Evolutionary conservation across 1,140 invertebrate species (phyloP).

Genomic region (Caenorhabditis brenneri): DNA sequence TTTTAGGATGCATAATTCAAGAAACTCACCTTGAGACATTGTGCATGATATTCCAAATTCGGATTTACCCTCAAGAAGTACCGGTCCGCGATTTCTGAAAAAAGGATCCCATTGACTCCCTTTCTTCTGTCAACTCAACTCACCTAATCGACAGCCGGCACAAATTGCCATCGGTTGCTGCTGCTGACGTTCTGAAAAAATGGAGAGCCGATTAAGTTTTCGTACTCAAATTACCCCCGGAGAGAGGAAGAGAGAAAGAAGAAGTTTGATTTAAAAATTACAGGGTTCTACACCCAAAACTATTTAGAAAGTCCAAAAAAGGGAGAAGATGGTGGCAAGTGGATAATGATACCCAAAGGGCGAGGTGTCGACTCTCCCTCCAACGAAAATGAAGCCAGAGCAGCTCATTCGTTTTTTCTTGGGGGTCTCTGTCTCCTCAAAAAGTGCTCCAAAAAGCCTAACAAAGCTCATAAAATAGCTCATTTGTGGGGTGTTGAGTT

Average conservation of each 20-base stretch:
- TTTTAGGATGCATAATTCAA: not conserved
- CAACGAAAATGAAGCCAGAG: not conserved
- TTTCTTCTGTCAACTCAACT: not conserved
- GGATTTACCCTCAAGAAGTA: constrained; percentile 94
- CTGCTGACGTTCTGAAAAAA: constrained; percentile 30
- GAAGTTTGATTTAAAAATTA: constrained; percentile 29
- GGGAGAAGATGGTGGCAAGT: not conserved
- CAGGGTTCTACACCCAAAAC: not conserved
- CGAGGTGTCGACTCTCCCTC: not conserved
- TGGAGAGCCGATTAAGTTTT: constrained; percentile 13
- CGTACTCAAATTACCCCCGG: constrained; percentile 25
- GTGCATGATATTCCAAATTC: constrained; percentile 96
- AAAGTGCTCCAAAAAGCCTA: not conserved
- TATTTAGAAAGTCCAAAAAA: not conserved
- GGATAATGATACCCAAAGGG: constrained; percentile 29
- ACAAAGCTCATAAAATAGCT: constrained; percentile 38
- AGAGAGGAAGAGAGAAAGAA: too few species aligned
- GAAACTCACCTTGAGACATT: constrained; percentile 82
- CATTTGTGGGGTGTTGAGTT: constrained; percentile 9
- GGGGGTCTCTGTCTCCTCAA: too few species aligned
- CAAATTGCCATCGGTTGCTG: constrained; percentile 54
- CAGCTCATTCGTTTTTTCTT: not conserved
- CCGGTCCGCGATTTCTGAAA: constrained; percentile 87
- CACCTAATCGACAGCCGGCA: constrained; percentile 50
- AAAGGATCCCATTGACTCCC: not conserved